Conservation (phyloP, 2,113 vertebrate species). For the Orientallactaga bullata region DNA sequence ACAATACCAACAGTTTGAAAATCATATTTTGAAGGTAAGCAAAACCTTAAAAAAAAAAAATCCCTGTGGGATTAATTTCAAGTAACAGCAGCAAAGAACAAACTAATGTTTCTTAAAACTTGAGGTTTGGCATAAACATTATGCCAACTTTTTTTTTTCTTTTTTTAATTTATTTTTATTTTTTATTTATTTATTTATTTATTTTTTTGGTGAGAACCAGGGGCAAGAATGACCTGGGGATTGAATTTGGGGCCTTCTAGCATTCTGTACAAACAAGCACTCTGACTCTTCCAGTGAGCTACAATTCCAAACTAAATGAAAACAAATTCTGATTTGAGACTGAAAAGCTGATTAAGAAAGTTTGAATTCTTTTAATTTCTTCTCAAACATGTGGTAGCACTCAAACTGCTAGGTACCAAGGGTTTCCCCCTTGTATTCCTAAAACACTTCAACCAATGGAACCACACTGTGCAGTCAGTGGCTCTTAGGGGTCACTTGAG, state of each 20-base stretch:
- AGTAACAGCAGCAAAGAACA: constrained; percentile 14
- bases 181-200: no score
- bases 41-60: no score
- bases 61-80: not conserved
- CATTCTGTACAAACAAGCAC: not conserved
- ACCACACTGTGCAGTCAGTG: constrained; percentile 75
- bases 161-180: no score
- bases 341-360: not conserved
- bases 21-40: constrained; percentile 26
- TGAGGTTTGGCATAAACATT: not conserved
- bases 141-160: not conserved
- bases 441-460: constrained; percentile 78
- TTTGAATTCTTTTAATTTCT: constrained; percentile 12
- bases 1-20: constrained; percentile 25
- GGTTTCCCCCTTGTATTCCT: not conserved
- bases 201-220: no score
- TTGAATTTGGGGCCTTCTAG: not conserved
- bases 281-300: not conserved
- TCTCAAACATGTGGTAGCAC: not conserved
- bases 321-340: not conserved
- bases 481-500: constrained; percentile 58
- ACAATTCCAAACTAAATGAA: not conserved
- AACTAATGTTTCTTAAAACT: not conserved
- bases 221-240: not conserved
- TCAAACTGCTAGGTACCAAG: no score